Evolutionary conservation across 2,888 invertebrate species (phyloP).

Genomic region (Drosophila quinaria): DNA sequence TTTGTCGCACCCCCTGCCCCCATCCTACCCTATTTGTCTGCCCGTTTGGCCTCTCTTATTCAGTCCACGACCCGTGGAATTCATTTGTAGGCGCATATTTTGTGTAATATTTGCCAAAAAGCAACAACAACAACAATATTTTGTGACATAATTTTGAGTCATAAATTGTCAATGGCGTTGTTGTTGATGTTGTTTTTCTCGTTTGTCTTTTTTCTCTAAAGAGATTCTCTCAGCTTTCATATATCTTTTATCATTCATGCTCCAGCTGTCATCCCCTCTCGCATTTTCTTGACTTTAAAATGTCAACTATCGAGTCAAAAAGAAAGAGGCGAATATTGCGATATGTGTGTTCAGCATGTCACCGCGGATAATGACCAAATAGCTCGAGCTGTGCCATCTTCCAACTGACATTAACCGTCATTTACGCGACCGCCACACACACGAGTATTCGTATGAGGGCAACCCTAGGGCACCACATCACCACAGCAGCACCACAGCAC

Average conservation of each 20-base stretch:
- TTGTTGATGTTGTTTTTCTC: slow-evolving; percentile 2
- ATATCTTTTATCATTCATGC: slow-evolving; percentile 15
- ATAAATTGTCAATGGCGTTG: slow-evolving; percentile 67
- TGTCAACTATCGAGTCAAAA: slow-evolving; percentile 29
- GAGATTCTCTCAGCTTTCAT: background rate
- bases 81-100: slow-evolving; percentile 65
- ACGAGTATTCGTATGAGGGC: slow-evolving; percentile 8
- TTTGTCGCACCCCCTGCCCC: slow-evolving; percentile 23
- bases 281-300: slow-evolving; percentile 16
- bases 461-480: background rate
- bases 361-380: slow-evolving; percentile 49
- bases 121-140: slow-evolving; percentile 42
- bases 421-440: slow-evolving; percentile 59
- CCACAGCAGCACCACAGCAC: slow-evolving; percentile 10
- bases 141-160: slow-evolving; percentile 75
- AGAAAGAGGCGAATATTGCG: slow-evolving; percentile 13
- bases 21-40: slow-evolving; percentile 2
- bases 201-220: slow-evolving; percentile 1
- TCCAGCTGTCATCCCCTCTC: background rate
- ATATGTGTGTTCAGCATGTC: slow-evolving; percentile 26
- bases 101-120: slow-evolving; percentile 50
- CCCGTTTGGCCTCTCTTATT: slow-evolving; percentile 14
- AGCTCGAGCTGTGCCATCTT: slow-evolving; percentile 12
- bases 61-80: slow-evolving; percentile 36
- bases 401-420: slow-evolving; percentile 69